Conservation (phyloP, 92 coral and sea anemone species). For the Epizoanthus ramosus region DNA sequence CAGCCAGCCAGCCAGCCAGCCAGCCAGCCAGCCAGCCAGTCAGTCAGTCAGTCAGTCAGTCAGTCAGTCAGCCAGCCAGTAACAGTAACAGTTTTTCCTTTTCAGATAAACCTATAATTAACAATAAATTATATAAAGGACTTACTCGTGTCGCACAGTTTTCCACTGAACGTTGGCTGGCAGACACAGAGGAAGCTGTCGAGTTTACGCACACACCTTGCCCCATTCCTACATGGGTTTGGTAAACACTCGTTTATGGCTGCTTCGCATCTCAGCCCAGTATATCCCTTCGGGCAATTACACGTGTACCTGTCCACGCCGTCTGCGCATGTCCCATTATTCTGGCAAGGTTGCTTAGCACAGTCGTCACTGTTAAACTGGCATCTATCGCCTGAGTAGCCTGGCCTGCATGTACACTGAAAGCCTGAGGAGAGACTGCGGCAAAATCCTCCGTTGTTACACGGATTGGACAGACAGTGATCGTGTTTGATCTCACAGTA, state of each 20-base stretch:
- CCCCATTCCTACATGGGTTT: slow-evolving; percentile 81
- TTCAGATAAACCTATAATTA: not conserved
- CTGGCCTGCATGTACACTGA: slow-evolving; percentile 79
- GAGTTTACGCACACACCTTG: slow-evolving; percentile 71
- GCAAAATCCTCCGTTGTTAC: slow-evolving; percentile 76
- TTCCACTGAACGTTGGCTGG: slow-evolving; percentile 81
- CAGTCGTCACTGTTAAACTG: slow-evolving; percentile 82
- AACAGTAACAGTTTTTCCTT: too few relatives aligned
- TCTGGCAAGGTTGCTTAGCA: slow-evolving; percentile 73
- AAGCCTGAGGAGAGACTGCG: slow-evolving; percentile 64
- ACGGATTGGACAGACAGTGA: slow-evolving; percentile 76
- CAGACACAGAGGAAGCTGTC: slow-evolving; percentile 85
- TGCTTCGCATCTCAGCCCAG: slow-evolving; percentile 76
- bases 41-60: too few relatives aligned
- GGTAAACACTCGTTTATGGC: slow-evolving; percentile 69
- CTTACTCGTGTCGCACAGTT: slow-evolving; percentile 72
- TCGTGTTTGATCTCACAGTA: slow-evolving; percentile 86
- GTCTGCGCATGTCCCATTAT: slow-evolving; percentile 81
- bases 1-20: too few relatives aligned
- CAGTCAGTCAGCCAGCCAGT: too few relatives aligned
- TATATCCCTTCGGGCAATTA: slow-evolving; percentile 71
- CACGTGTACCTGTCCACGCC: slow-evolving; percentile 68
- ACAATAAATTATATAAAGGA: not conserved
- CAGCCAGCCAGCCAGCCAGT: too few relatives aligned
- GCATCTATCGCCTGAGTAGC: slow-evolving; percentile 82